Evolutionary conservation across 2,113 vertebrate genomes (phyloP).

Genomic region (Cnemophilus loriae): DNA sequence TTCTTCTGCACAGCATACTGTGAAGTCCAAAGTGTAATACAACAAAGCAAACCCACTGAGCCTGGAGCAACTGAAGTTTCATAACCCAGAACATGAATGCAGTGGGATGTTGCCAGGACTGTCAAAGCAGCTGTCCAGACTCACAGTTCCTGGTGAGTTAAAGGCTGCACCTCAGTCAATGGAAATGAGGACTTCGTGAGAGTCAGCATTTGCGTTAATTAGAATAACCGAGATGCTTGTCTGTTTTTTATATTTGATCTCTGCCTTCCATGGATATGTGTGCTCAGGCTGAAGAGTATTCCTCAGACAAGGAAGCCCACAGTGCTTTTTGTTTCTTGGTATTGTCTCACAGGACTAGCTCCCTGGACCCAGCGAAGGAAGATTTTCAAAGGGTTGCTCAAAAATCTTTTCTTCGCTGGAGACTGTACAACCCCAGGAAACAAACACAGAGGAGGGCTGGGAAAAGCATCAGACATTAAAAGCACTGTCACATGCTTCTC

Average conservation of each 20-base stretch:
- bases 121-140: neutral
- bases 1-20: neutral
- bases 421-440: neutral
- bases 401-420: slow-evolving; percentile 1
- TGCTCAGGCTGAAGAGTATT: neutral
- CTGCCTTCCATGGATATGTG: neutral
- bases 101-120: neutral
- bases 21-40: neutral
- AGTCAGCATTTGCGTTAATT: slow-evolving; percentile 1
- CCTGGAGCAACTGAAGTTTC: slow-evolving; percentile 22
- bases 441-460: neutral
- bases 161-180: neutral
- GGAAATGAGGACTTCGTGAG: slow-evolving; percentile 21
- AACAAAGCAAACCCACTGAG: slow-evolving; percentile 2
- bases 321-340: neutral
- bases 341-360: neutral
- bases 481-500: neutral
- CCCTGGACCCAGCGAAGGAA: neutral
- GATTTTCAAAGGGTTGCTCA: neutral
- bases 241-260: neutral
- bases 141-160: neutral
- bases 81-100: slow-evolving; percentile 29
- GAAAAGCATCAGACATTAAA: neutral
- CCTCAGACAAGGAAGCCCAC: neutral
- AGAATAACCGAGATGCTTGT: neutral